phyloP scores from a whole-genome alignment of 1,140 invertebrate genomes.

The Ceratitis capitata region DNA sequence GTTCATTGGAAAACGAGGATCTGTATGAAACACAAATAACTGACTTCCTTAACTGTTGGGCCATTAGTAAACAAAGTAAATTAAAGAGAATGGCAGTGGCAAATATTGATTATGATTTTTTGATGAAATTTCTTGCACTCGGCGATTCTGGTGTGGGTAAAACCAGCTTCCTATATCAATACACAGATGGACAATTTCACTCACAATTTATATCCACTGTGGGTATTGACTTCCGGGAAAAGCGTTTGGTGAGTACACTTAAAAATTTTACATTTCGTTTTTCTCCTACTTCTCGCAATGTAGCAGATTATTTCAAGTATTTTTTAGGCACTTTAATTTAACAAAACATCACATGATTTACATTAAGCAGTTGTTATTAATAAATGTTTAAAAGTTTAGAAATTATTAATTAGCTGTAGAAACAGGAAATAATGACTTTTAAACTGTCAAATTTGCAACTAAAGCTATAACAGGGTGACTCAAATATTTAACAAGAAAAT shows the following conservation, averaged over 20 bases:
- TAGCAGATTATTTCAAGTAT: no score
- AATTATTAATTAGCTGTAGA: neutral
- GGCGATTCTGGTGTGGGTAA: conserved; percentile 95
- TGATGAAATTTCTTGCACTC: conserved; percentile 94
- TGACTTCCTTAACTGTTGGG: no score
- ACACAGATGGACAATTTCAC: conserved; percentile 92
- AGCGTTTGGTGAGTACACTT: conserved; percentile 82
- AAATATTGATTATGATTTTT: conserved; percentile 91
- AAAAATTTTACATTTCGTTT: neutral
- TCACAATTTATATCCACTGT: conserved; percentile 96
- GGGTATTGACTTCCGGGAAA: conserved; percentile 97
- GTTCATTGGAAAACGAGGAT: neutral
- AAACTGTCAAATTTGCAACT: neutral
- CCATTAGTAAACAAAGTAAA: neutral
- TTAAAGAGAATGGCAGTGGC: conserved; percentile 45
- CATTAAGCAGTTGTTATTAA: no score
- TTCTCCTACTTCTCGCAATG: neutral
- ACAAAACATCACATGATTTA: neutral
- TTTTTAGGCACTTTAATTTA: no score
- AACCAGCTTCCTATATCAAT: conserved; percentile 93
- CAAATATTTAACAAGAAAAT: neutral
- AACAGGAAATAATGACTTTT: neutral
- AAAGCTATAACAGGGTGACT: neutral
- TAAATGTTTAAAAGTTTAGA: neutral
- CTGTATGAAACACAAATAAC: neutral